Conservation (phyloP, 2,797 vertebrate genomes). For the Cetoscarus ocellatus region DNA sequence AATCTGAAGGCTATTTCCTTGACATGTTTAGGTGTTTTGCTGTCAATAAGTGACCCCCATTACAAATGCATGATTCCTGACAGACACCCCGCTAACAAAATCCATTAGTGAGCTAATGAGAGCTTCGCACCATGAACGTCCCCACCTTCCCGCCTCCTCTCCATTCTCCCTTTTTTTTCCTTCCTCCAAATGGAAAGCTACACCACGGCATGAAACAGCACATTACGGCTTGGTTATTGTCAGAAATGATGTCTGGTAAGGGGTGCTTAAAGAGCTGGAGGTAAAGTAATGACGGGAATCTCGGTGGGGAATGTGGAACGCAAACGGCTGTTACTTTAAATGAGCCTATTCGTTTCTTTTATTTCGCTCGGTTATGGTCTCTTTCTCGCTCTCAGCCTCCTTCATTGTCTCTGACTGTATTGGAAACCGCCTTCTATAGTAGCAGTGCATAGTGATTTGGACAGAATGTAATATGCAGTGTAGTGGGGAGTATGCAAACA, state of each 20-base stretch:
- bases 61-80: slow-evolving; percentile 76
- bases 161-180: not conserved
- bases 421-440: too few species aligned
- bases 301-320: slow-evolving; percentile 40
- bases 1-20: slow-evolving; percentile 56
- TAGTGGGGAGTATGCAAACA: too few species aligned
- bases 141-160: slow-evolving; percentile 15
- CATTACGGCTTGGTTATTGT: slow-evolving; percentile 66
- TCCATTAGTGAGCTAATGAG: slow-evolving; percentile 78
- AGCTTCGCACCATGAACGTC: slow-evolving; percentile 19
- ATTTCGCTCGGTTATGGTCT: slow-evolving; percentile 45
- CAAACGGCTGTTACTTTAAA: slow-evolving; percentile 56
- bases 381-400: slow-evolving; percentile 10
- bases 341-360: slow-evolving; percentile 63
- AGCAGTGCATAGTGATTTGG: too few species aligned
- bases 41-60: slow-evolving; percentile 67
- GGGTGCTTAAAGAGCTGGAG: slow-evolving; percentile 67
- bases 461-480: too few species aligned
- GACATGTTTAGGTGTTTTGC: slow-evolving; percentile 61
- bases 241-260: slow-evolving; percentile 61
- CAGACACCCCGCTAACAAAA: slow-evolving; percentile 73
- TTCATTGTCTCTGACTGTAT: slow-evolving; percentile 23
- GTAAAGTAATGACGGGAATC: slow-evolving; percentile 61
- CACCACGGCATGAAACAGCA: slow-evolving; percentile 42
- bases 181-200: slow-evolving; percentile 52